Conservation (phyloP, 2,797 vertebrate species). For the Lycodopsis pacificus region DNA sequence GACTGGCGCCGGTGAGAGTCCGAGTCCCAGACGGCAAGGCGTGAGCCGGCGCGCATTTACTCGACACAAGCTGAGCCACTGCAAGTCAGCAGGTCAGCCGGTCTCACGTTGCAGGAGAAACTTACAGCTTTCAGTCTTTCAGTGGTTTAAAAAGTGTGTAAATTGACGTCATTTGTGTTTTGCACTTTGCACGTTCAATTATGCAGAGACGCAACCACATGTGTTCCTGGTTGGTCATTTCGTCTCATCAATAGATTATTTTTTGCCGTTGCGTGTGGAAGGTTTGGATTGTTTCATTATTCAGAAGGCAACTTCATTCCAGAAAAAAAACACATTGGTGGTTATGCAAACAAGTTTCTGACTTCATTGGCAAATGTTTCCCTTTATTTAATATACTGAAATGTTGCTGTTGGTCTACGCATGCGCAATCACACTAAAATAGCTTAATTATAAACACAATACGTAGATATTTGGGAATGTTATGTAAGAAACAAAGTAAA, state of each 20-base stretch:
- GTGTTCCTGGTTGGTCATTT: background rate
- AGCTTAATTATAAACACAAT: background rate
- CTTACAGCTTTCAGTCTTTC: background rate
- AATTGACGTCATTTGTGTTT: background rate
- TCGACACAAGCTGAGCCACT: conserved; percentile 21
- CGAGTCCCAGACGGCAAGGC: conserved; percentile 33
- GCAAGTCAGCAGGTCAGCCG: background rate
- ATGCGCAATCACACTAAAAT: background rate
- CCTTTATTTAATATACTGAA: background rate
- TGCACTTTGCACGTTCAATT: background rate
- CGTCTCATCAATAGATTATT: background rate
- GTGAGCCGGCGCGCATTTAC: conserved; percentile 26
- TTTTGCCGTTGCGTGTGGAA: background rate
- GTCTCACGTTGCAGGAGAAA: conserved; percentile 1
- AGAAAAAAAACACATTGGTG: background rate
- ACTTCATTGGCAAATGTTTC: background rate
- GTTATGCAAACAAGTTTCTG: background rate
- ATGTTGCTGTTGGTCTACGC: background rate
- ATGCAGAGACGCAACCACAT: background rate
- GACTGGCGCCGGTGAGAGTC: conserved; percentile 64
- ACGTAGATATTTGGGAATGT: background rate
- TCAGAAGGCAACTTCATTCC: background rate
- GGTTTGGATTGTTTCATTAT: background rate
- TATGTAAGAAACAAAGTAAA: background rate
- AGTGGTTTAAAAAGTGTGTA: background rate